Evolutionary conservation across 2,888 invertebrate species (phyloP).

Genomic region (Alloscopus bannaensis): DNA sequence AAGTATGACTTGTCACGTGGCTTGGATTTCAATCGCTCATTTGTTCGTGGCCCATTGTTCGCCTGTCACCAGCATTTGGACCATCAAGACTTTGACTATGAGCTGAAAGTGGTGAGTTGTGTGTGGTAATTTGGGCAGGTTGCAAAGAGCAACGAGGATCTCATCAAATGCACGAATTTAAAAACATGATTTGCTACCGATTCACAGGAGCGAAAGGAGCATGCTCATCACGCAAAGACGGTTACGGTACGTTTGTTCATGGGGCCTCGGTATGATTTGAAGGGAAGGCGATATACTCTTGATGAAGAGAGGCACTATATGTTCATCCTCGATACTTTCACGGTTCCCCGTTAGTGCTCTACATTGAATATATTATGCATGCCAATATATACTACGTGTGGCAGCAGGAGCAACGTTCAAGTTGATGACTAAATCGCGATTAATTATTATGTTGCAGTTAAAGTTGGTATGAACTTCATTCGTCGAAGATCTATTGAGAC

Average conservation of each 20-base stretch:
- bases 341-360: slow-evolving; percentile 79
- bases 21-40: slow-evolving; percentile 81
- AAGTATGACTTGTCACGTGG: slow-evolving; percentile 86
- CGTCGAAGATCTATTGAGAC: slow-evolving; percentile 83
- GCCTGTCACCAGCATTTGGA: slow-evolving; percentile 73
- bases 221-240: slow-evolving; percentile 76
- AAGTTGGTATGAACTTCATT: slow-evolving; percentile 76
- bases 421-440: no score
- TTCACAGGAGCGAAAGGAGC: slow-evolving; percentile 50
- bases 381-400: no score
- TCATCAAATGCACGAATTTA: no score
- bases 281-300: slow-evolving; percentile 80
- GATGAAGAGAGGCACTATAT: slow-evolving; percentile 82
- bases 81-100: slow-evolving; percentile 74
- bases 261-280: slow-evolving; percentile 82
- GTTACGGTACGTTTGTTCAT: slow-evolving; percentile 84
- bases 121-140: slow-evolving; percentile 3
- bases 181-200: no score
- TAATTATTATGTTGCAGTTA: slow-evolving; percentile 77
- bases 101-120: slow-evolving; percentile 69
- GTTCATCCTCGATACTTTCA: slow-evolving; percentile 85
- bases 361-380: slow-evolving; percentile 8
- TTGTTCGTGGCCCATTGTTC: slow-evolving; percentile 61
- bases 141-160: no score
- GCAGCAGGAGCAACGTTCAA: no score